Evolutionary conservation across 2,797 vertebrate genomes (phyloP), one percentile per base, ranked within the genome.

Genomic region (Acrocephalus scirpaceus): DNA sequence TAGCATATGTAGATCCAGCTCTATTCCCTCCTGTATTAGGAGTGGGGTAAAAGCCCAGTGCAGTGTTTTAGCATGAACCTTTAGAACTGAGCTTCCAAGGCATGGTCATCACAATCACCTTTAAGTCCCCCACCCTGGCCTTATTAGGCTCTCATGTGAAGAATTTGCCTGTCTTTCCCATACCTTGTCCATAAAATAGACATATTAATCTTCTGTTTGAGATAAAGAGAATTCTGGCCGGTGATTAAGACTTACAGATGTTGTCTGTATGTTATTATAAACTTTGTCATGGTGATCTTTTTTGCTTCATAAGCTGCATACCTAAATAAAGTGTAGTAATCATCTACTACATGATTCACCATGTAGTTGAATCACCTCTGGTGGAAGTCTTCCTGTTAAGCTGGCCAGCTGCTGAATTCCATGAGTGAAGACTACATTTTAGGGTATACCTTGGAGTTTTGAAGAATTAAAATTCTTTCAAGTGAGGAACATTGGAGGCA

Each of bases 101-200:
- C 44, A 50, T 9, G 34, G n/a, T 74, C 42, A 34, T 74, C 50
- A 48, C 53, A 66, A 10, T 44, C 9, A 64, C 25, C 42, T 22
- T 66, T 3, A 36, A 40, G 19, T 19, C 5, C 18, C 2, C 9
- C 6, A 4, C 7, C 5, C 13, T 4, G 10, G 11, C 9, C 73
- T 38, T 50, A 54, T 65, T 45, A 12, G 22, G 65, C 27, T 78
- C 22, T 32, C 3, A 2, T 40, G 19, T 2, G 7, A 67, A 71
- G 29, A 80, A 71, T 61, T 70, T 71, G 7, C 19, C 16, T 54
- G 14, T 47, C 36, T 88, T 80, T 84, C 29, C 58, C 13, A 34
- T 38, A 17, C 5, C 10, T 50, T 80, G 16, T 11, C 29, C 69
- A 15, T 50, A 86, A 32, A 82, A 53, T 56, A 78, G 22, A 17